Conservation (phyloP, 2,888 invertebrate species). For the Torymus auratus region DNA sequence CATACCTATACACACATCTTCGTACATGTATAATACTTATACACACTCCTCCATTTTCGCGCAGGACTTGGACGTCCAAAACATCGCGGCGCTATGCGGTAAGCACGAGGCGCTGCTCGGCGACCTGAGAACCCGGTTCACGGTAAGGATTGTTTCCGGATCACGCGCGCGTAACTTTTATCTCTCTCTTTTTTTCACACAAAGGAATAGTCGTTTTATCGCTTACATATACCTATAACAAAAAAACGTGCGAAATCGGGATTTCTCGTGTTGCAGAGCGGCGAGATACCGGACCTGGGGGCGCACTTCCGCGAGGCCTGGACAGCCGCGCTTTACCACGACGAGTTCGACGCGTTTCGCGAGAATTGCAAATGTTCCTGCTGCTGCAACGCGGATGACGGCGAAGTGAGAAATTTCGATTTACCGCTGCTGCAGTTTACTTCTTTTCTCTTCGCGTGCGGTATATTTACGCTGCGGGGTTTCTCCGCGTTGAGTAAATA, state of each 20-base stretch:
- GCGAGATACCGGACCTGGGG: constrained; percentile 82
- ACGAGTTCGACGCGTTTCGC: constrained; percentile 78
- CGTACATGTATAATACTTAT: no score
- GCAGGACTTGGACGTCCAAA: constrained; percentile 80
- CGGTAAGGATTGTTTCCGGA: constrained; percentile 72
- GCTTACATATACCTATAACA: no score
- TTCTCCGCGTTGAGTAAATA: no score
- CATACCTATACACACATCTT: no score
- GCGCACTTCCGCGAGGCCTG: constrained; percentile 83
- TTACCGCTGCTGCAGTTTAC: no score
- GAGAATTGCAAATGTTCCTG: constrained; percentile 13
- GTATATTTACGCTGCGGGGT: no score
- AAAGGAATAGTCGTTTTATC: not conserved
- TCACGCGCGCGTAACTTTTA: no score
- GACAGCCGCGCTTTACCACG: constrained; percentile 82
- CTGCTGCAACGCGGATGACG: not conserved
- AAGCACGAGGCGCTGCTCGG: constrained; percentile 86
- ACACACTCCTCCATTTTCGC: not conserved
- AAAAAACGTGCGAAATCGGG: no score
- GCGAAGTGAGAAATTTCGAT: no score
- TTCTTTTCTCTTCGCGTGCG: no score
- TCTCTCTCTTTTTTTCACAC: not conserved
- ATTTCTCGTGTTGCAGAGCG: constrained; percentile 76
- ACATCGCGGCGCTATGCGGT: constrained; percentile 83
- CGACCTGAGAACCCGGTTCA: constrained; percentile 81